These are phyloP conservation scores for Sebastes elongatus DNA, from an alignment of 2,797 vertebrate species.

Conservation along the genomic window DNA sequence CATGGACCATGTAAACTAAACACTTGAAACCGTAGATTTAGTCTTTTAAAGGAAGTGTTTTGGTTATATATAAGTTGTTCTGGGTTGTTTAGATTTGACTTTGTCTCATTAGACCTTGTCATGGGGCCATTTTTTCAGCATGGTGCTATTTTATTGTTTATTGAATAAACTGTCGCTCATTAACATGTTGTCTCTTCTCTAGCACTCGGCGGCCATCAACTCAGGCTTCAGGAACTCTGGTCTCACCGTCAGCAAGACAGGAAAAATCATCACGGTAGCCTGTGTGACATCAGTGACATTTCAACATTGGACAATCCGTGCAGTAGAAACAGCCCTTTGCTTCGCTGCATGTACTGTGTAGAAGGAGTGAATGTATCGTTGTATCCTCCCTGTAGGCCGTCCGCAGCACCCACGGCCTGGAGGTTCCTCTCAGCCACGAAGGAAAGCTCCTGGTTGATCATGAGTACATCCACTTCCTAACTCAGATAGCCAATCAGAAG, in stretches of 20 bases:
- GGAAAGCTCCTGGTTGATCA: slow-evolving; percentile 86
- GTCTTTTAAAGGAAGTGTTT: no score
- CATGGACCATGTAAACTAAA: no score
- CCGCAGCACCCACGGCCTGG: slow-evolving; percentile 92
- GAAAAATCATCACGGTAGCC: slow-evolving; percentile 91
- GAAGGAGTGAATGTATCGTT: neutral
- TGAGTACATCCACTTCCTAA: slow-evolving; percentile 88
- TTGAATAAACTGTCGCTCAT: neutral
- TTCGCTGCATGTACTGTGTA: neutral
- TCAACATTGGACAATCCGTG: neutral
- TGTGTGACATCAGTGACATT: neutral
- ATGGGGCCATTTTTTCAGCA: neutral
- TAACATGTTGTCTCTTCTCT: slow-evolving; percentile 26
- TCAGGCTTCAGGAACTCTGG: slow-evolving; percentile 96
- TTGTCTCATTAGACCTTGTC: neutral
- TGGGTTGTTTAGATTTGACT: no score
- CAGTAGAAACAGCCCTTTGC: neutral
- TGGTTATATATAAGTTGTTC: no score
- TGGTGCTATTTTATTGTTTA: neutral
- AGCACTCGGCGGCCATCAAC: slow-evolving; percentile 89
- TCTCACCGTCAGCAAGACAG: slow-evolving; percentile 89
- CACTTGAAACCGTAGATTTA: no score
- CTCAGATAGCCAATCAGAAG: slow-evolving; percentile 90
- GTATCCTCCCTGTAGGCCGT: slow-evolving; percentile 74
- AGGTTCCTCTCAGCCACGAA: slow-evolving; percentile 88